phyloP scores from a whole-genome alignment of 2,113 vertebrate genomes.

The Xiphorhynchus elegans region DNA sequence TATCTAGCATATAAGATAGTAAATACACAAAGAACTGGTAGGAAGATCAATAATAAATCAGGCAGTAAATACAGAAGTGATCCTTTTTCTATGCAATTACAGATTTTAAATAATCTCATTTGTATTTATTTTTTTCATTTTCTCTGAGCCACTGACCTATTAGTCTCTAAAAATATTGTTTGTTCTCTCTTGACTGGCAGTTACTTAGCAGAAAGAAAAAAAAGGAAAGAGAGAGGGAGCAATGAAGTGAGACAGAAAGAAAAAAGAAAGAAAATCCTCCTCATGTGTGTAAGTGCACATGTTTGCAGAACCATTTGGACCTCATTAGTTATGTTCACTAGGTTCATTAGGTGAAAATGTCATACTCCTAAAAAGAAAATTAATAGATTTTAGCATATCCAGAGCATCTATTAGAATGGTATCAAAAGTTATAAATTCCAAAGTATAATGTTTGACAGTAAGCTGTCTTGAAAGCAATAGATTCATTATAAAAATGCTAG shows the following conservation, averaged over 20 bases:
- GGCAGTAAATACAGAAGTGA: neutral
- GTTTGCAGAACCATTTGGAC: neutral
- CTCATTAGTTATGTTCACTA: neutral
- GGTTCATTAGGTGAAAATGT: neutral
- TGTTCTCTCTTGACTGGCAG: neutral
- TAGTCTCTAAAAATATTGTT: neutral
- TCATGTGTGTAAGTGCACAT: fast-evolving
- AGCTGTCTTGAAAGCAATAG: slow-evolving; percentile 77
- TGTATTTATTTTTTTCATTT: neutral
- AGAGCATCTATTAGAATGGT: slow-evolving; percentile 69
- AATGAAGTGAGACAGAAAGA: neutral
- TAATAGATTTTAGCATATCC: slow-evolving; percentile 60
- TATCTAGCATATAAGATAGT: neutral
- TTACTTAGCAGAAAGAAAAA: neutral
- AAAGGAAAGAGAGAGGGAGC: neutral
- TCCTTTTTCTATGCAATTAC: neutral
- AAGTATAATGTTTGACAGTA: slow-evolving; percentile 77
- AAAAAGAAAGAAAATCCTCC: neutral
- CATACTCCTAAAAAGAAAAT: slow-evolving; percentile 23
- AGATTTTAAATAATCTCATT: neutral
- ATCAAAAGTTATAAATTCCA: slow-evolving; percentile 78
- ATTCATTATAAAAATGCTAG: slow-evolving; percentile 81
- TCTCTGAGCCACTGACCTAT: neutral
- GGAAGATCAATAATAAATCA: neutral
- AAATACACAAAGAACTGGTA: neutral